phyloP scores from a whole-genome alignment of 2,888 invertebrate species.

The Tenthredo livida region DNA sequence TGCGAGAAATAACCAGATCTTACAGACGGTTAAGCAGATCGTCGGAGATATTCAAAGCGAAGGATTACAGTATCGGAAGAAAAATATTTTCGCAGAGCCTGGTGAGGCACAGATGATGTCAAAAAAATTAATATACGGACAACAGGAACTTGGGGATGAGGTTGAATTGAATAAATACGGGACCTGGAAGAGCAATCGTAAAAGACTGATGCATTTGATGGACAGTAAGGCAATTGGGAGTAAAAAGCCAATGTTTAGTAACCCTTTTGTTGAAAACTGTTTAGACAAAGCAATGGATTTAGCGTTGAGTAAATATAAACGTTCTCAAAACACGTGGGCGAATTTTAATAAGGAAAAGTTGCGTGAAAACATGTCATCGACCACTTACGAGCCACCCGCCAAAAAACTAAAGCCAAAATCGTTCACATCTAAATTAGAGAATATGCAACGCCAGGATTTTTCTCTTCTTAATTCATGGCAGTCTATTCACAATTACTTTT shows the following conservation, averaged over 20 bases:
- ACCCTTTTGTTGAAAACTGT: constrained; percentile 57
- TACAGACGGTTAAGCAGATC: constrained; percentile 57
- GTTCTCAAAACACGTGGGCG: constrained; percentile 56
- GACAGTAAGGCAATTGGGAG: background rate
- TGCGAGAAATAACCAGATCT: constrained; percentile 57
- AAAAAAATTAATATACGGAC: background rate
- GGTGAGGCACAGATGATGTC: background rate
- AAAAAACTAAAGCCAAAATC: constrained; percentile 53
- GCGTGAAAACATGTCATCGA: background rate
- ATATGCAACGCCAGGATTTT: constrained; percentile 20
- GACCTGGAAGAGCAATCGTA: constrained; percentile 19
- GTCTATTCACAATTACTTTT: constrained; percentile 53
- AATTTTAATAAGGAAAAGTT: constrained; percentile 40
- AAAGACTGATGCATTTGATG: background rate
- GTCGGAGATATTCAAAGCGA: constrained; percentile 46
- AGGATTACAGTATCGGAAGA: background rate
- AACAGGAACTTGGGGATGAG: background rate
- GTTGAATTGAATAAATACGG: background rate
- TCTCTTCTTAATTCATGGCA: constrained; percentile 47
- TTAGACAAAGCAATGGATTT: constrained; percentile 62
- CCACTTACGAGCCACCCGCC: constrained; percentile 54
- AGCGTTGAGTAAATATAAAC: constrained; percentile 60
- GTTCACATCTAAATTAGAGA: background rate
- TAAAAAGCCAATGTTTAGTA: constrained; percentile 58
- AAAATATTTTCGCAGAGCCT: background rate